Evolutionary conservation across 2,888 invertebrate genomes (phyloP).

Genomic region (Proisotoma minuta): DNA sequence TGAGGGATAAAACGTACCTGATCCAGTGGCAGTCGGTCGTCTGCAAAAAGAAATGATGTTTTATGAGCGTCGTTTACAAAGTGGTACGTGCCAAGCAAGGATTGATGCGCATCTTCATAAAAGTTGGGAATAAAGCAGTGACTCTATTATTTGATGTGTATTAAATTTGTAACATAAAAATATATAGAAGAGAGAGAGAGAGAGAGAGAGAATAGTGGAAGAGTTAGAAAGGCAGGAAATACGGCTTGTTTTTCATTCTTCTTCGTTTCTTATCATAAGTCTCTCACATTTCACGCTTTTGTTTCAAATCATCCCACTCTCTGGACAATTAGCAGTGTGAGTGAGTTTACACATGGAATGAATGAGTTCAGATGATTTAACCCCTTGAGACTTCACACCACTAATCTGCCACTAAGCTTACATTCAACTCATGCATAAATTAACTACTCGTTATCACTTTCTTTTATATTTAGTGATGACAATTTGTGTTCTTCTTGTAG

Average conservation of each 20-base stretch:
- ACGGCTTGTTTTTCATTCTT: slow-evolving; percentile 39
- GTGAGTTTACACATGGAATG: not conserved
- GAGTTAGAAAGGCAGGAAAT: slow-evolving; percentile 37
- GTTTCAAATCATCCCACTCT: slow-evolving; percentile 25
- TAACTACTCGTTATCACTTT: too few species aligned
- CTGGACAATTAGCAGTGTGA: not conserved
- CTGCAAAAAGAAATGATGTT: slow-evolving; percentile 44
- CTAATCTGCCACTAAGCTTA: too few species aligned
- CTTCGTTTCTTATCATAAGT: slow-evolving; percentile 44
- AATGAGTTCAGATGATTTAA: not conserved
- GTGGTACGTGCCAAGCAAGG: slow-evolving; percentile 40
- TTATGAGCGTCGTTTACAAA: slow-evolving; percentile 38
- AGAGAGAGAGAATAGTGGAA: slow-evolving; percentile 32
- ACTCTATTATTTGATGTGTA: slow-evolving; percentile 20
- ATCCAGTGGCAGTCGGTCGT: slow-evolving; percentile 44
- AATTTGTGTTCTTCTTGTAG: too few species aligned
- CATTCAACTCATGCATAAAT: too few species aligned
- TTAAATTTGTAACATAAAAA: slow-evolving; percentile 14
- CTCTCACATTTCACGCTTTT: slow-evolving; percentile 45
- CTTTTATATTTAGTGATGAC: too few species aligned
- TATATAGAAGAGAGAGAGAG: slow-evolving; percentile 18
- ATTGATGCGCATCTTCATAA: slow-evolving; percentile 46
- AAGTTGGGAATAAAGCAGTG: slow-evolving; percentile 14
- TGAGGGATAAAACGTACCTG: slow-evolving; percentile 38
- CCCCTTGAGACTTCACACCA: not conserved